A percentile compares a stretch with the other conserved stretches of the same genome.
phyloP scores from a whole-genome alignment of 2,113 vertebrate species.

The Sialia sialis region DNA sequence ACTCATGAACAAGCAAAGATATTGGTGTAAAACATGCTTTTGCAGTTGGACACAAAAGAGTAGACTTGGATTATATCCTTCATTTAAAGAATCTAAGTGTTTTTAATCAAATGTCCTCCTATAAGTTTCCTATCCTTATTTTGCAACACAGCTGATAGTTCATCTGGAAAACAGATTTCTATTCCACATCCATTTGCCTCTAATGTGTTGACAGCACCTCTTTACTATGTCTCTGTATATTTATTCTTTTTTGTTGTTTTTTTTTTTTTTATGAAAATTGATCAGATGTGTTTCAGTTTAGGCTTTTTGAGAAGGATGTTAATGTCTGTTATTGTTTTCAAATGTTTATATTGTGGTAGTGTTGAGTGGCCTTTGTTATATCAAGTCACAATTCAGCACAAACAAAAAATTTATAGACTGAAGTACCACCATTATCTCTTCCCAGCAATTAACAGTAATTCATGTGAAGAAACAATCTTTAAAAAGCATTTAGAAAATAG shows the following conservation, averaged over 20 bases:
- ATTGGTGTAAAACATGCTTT: neutral
- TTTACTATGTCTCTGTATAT: neutral
- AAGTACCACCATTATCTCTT: neutral
- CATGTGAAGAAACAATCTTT: neutral
- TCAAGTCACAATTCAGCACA: neutral
- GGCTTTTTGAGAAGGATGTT: constrained; percentile 12
- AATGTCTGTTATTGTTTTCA: neutral
- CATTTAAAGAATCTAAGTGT: neutral
- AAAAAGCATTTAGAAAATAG: neutral
- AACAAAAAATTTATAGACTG: neutral
- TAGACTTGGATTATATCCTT: neutral
- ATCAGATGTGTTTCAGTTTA: neutral
- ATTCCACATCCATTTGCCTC: neutral
- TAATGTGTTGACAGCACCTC: constrained; percentile 26
- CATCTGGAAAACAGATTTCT: constrained; percentile 48
- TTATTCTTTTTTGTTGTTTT: neutral
- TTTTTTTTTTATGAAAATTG: neutral
- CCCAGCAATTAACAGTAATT: constrained; percentile 4
- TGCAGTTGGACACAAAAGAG: neutral
- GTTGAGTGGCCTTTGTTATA: neutral
- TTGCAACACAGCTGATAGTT: constrained; percentile 10
- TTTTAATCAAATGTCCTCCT: neutral
- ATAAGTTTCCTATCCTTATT: neutral
- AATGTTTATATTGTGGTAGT: neutral
- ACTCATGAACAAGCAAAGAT: neutral